Base-by-base conservation (phyloP, 2,888 invertebrate species). In the Carabus problematicus region DNA sequence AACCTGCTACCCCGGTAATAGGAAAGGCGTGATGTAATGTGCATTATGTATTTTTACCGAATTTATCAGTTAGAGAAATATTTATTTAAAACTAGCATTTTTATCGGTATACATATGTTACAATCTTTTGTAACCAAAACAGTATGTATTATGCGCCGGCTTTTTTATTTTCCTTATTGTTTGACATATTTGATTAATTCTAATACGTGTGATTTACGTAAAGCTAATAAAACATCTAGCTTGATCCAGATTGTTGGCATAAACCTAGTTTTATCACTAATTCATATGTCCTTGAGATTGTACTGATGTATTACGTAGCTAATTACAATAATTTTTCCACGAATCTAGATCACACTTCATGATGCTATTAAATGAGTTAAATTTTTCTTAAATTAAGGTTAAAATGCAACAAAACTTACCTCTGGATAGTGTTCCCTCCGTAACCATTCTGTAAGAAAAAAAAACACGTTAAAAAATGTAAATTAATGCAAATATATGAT, bases 401-500 rank as follows among this genome's bases (percentile, higher is more conserved):
- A 9, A 16, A 64, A 64, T 14, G 16, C 9, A 40, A 56, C 12
- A 29, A 56, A 56, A 66, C 66, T 66, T 40, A 66, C 66, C 45
- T 14, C 39, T 14, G 7, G 59, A 3, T 59, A 14, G 19, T 14
- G 47, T 66, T 58, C 66, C 59, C 47, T 66, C 59, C 40, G 47
- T 66, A 14, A 66, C 66, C 66, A 66, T 66, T 52, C 49, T 58
- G 39, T 3, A 59, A 59, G 58, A 66, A 58, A 66, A 45, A 47
- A 41, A n/a, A 47, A 55, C 0, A 59, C 3, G 29, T 56, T 56
- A 64, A 56, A 8, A 39, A 56, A 39, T 40, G 29, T 11, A 11
- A 56, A 39, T 9, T 12, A 56, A 29, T 29, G 29, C 40, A 56
- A 59, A 14, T 9, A 56, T 29, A 39, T 56, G 14, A 18, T 29